Evolutionary conservation across 2,113 vertebrate species (phyloP), one percentile per base, ranked within the genome.

Genomic region (Neofelis nebulosa): DNA sequence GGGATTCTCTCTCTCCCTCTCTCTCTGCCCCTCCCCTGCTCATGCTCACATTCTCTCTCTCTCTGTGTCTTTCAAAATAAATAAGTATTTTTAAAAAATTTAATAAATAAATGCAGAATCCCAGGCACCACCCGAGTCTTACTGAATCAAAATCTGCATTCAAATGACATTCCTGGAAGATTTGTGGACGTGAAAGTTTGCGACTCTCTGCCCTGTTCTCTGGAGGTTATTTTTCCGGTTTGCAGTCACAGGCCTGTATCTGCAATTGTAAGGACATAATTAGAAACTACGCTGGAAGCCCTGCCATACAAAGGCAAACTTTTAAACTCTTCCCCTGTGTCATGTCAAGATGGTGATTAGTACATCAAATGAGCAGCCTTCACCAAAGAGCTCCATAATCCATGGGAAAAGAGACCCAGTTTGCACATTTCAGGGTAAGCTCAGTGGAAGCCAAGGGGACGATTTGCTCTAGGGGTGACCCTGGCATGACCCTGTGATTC

Each of bases 351-450:
- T 21, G 38, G 50, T 87, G 93, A 97, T 96, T 57, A 96, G 36
- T 25, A 48, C 76, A 48, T 69, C 95, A 91, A 78, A 69, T 57
- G 65, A 97, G 61, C 94, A 96, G 73, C 31, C n/a, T 71, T 95
- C 55, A 94, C 63, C 71, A 97, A 96, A 71, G 16, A 96, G 94
- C 29, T 96, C 97, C 55, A 23, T 63, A 33, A 94, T 87, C 7
- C 14, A 94, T 84, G 33, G 29, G 97, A 96, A 96, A 96, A 95
- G 89, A 96, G 79, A 94, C 91, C 33, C 57, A 41, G 5, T 50
- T 94, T 91, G 61, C 82, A 96, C n/a, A 68, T 71, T 98, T 97
- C 85, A 66, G 95, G 33, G 68, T 78, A 95, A 45, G 23, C 89
- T 85, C 89, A 86, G 71, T 80, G 89, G 95, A 96, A 97, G 92